Percentiles rank a stretch among this genome's conserved stretches.
phyloP scores from a whole-genome alignment of 2,888 invertebrate species.

The Neria commutata region DNA sequence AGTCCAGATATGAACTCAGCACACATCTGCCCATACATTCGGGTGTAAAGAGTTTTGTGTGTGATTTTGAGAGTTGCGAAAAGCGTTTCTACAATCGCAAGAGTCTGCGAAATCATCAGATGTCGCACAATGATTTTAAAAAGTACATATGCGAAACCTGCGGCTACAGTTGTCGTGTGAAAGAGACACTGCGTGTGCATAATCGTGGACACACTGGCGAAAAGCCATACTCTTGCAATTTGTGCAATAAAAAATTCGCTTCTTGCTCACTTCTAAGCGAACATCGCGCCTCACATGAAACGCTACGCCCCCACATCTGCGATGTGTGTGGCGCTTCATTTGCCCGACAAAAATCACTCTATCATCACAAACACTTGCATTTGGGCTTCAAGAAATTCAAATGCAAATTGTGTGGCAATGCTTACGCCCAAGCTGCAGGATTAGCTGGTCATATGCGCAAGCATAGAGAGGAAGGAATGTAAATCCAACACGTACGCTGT shows the following conservation, averaged over 20 bases:
- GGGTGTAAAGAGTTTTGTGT: slow-evolving; percentile 42
- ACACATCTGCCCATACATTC: slow-evolving; percentile 46
- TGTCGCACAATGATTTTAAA: slow-evolving; percentile 46
- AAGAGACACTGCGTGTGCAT: slow-evolving; percentile 49
- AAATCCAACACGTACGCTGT: too few species aligned
- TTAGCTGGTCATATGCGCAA: slow-evolving; percentile 57
- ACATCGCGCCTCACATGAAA: slow-evolving; percentile 53
- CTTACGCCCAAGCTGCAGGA: slow-evolving; percentile 55
- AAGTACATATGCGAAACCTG: slow-evolving; percentile 53
- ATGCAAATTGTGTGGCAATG: slow-evolving; percentile 51
- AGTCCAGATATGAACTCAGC: slow-evolving; percentile 45
- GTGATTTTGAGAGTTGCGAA: slow-evolving; percentile 45
- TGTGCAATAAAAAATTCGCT: slow-evolving; percentile 48
- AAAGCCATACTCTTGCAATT: slow-evolving; percentile 47
- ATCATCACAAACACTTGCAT: slow-evolving; percentile 52
- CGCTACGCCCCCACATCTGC: slow-evolving; percentile 47
- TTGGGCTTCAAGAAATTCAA: slow-evolving; percentile 52
- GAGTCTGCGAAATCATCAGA: slow-evolving; percentile 45
- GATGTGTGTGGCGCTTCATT: slow-evolving; percentile 48
- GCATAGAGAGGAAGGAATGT: slow-evolving; percentile 34
- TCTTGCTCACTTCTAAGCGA: slow-evolving; percentile 47
- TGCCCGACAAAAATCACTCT: slow-evolving; percentile 49
- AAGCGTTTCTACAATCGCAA: slow-evolving; percentile 46
- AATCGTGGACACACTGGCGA: slow-evolving; percentile 51
- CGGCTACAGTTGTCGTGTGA: slow-evolving; percentile 48